Base-by-base conservation (phyloP, 2,113 vertebrate species). In the Gymnogyps californianus region DNA sequence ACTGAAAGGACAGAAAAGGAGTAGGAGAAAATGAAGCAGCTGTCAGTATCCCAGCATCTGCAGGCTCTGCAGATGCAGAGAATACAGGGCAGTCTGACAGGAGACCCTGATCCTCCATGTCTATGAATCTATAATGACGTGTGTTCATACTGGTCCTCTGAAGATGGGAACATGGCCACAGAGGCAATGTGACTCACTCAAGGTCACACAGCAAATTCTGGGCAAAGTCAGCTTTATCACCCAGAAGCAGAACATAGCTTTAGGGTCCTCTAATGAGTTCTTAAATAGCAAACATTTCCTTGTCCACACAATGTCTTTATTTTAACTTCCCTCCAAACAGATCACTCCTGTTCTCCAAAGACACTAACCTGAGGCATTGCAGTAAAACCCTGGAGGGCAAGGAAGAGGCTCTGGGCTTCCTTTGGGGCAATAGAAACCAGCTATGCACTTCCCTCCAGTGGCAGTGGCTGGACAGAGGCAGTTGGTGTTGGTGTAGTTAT, bases 381-480 rank as follows among this genome's bases (percentile, higher is more conserved):
- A 99, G 97, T 99, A 99, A 83, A 98, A 86, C 74, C 99, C 99
- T 0, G 98, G 97, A 11, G 96, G 98, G 89, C 99, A 99, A 8
- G 96, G 95, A 5, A 96, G 86, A 11, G 99, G 99, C 83, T 99
- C 99, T 6, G 98, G 96, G 93, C 98, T 99, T 2, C 99, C 99
- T 76, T 80, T 36, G 6, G 99, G 99, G 79, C 99, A 99, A 46
- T 98, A 99, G 84, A 97, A 99, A 32, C 99, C 99, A 20, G 97
- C 97, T 9, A 98, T 97, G 93, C 99, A 99, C 95, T 98, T 99
- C 24, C 99, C 99, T 59, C 99, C 99, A 0, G 99, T 99, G 94
- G 99, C 98, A 3, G 99, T 99, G 76, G 99, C 99, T 10, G 99
- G 99, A 67, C 99, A 99, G 36, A 99, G 98, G 95, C 99, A 99